phyloP scores from a whole-genome alignment of 2,888 invertebrate genomes.

The Griposia aprilina region DNA sequence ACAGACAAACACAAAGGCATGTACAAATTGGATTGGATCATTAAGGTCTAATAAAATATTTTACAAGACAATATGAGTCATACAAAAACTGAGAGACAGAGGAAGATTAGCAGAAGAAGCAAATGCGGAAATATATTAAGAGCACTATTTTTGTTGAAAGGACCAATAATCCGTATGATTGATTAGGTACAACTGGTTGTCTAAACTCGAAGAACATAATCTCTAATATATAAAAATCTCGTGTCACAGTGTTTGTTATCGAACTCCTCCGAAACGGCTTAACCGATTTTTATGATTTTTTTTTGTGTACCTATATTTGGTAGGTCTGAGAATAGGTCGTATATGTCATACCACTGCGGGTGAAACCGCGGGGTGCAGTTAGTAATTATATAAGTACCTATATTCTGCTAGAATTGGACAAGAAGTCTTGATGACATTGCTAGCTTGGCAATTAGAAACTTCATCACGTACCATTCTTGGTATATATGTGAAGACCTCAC shows the following conservation, averaged over 20 bases:
- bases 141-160: neutral
- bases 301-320: too few relatives aligned
- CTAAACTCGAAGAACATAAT: neutral
- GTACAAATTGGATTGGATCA: neutral
- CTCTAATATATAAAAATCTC: too few relatives aligned
- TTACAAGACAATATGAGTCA: too few relatives aligned
- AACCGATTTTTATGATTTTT: too few relatives aligned
- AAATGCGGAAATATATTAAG: neutral
- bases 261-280: too few relatives aligned
- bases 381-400: neutral
- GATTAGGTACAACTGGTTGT: neutral
- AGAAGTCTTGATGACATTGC: neutral
- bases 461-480: neutral
- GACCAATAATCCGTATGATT: neutral
- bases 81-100: neutral
- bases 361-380: too few relatives aligned
- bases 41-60: neutral
- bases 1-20: too few relatives aligned
- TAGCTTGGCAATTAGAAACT: conserved; percentile 10
- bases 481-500: neutral
- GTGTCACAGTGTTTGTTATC: too few relatives aligned
- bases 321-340: too few relatives aligned
- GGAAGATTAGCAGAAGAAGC: neutral
- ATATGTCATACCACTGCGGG: too few relatives aligned
- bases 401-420: neutral